Base-by-base conservation (phyloP, 2,113 vertebrate genomes). In the Delphinapterus leucas region DNA sequence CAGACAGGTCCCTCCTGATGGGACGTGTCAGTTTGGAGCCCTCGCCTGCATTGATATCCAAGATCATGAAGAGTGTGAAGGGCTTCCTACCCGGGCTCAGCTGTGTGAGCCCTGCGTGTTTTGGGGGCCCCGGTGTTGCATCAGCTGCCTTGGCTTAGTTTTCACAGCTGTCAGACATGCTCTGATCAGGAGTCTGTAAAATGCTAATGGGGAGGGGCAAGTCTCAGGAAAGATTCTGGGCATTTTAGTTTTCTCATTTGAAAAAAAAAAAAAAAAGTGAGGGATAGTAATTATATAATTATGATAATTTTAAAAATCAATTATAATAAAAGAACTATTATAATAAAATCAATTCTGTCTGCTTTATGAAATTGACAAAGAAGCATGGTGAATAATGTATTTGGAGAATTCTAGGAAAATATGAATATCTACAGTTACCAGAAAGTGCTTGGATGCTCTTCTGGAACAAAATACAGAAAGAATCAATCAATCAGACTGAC, bases 381-480 rank as follows among this genome's bases (percentile, higher is more conserved):
- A 89, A 33, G 2, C 73, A 21, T 63, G 25, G 73, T 3, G 3
- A 61, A 63, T 41, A 33, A 55, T 18, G 36, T 31, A 8, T 11
- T 38, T 12, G 12, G 49, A 70, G 49, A 76, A 23, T 76, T 93
- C 41, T 82, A 80, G 95, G 26, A 49, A 92, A 92, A 61, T 21
- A 33, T 3, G 44, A 53, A 18, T 47, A 49, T 47, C 38, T 90
- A 65, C 25, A 68, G 26, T 47, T 47, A 55, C 11, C 9, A 21
- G 65, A 9, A 15, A 53, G 31, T 2, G 47, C 33, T n/a, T 79
- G 6, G 3, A 28, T 38, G 36, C 49, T n/a, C 73, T 79, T 89
- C 65, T 85, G 88, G 38, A 61, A 58, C 25, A n/a, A 63, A 87
- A 89, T 33, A 67, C 26, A 28, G 58, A 73, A 60, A 20, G 33